Base-by-base conservation (phyloP, 2,113 vertebrate species). In the Cochlearius cochlearius region DNA sequence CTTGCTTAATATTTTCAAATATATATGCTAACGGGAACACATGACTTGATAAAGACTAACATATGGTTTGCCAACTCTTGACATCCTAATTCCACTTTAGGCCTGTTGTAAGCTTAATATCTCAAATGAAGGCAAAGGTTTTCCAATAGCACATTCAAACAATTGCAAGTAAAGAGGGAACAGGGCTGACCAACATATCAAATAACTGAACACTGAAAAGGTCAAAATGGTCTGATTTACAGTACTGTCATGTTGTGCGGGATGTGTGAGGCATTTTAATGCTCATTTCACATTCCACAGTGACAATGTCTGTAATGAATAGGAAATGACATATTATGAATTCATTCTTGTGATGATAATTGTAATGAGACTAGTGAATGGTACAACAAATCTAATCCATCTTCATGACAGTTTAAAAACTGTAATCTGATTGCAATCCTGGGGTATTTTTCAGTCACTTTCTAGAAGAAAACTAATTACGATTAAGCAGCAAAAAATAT, bases 341-440 rank as follows among this genome's bases (percentile, higher is more conserved):
- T 96, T 96, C 88, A 86, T 96, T 88, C 95, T 96, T 91, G 86
- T 97, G 95, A 95, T 91, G 91, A 97, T 97, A 96, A 97, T 96
- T 97, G 78, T 88, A 97, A 98, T 86, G 90, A 96, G 93, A 96
- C 76, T 85, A 91, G 86, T 87, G 90, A 97, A 92, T 94, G 92
- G 92, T 96, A 95, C 95, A 96, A 96, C 93, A 97, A 95, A 97
- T 90, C 75, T 93, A 96, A 97, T 96, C 88, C 82, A 95, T 97
- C 96, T 96, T 96, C 86, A 47, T 79, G 93, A 94, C 89, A 97
- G 73, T 86, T 86, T 95, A 53, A 95, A 95, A 77, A 82, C 53
- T 66, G 30, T 92, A 88, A 96, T 96, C 77, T 84, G 62, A 86
- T 95, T 93, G 47, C 66, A 76, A 62, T 87, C 50, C 59, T 60